phyloP scores from a whole-genome alignment of 2,113 vertebrate species.

The Tragelaphus imberbis region DNA sequence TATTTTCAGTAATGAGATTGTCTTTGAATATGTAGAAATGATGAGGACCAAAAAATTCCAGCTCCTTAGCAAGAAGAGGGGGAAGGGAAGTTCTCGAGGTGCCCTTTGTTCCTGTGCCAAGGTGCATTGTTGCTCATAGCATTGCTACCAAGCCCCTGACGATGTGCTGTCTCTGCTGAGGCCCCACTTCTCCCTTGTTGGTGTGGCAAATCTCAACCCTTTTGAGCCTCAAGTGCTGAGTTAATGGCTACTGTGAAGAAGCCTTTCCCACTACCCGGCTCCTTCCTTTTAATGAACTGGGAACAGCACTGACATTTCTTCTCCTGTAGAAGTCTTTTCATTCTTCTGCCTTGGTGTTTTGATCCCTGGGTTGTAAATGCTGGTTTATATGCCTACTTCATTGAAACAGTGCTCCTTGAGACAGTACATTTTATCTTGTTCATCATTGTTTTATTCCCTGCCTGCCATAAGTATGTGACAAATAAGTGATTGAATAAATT shows the following conservation, averaged over 20 bases:
- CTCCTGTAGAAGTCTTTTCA: neutral
- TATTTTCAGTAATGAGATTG: neutral
- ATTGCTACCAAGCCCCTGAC: neutral
- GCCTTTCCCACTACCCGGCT: neutral
- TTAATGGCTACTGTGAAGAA: neutral
- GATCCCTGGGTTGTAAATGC: neutral
- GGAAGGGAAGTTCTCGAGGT: neutral
- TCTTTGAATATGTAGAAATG: neutral
- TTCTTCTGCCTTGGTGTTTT: neutral
- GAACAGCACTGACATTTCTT: neutral
- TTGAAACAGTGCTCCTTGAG: neutral
- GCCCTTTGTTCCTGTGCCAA: neutral
- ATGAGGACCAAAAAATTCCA: neutral
- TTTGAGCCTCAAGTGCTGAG: neutral
- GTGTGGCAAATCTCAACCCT: neutral
- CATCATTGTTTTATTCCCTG: neutral
- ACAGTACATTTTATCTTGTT: neutral
- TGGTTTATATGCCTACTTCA: neutral
- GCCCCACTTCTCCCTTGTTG: neutral
- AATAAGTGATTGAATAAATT: neutral
- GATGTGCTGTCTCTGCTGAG: neutral
- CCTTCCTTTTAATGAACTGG: neutral
- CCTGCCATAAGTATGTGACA: neutral
- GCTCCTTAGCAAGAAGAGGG: neutral
- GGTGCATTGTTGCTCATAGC: neutral